Evolutionary conservation across 2,113 vertebrate genomes (phyloP).

Genomic region (Barnardius zonarius): DNA sequence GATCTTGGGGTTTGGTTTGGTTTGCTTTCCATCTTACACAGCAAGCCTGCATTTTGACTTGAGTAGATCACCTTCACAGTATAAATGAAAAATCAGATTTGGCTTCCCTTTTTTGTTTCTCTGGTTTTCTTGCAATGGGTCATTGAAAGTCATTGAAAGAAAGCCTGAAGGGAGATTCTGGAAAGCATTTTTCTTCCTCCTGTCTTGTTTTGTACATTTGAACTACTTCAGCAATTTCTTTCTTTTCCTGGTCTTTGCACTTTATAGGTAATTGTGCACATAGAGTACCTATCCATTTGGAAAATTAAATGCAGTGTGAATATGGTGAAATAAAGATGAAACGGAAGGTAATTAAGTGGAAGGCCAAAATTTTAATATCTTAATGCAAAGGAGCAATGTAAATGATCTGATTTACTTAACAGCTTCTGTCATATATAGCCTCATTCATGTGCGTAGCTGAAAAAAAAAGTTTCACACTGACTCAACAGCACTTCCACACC

Average conservation of each 20-base stretch:
- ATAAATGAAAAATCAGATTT: constrained; percentile 16
- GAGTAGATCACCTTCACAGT: not conserved
- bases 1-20: not conserved
- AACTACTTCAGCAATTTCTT: constrained; percentile 51
- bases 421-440: not conserved
- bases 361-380: not conserved
- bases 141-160: constrained; percentile 44
- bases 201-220: constrained; percentile 46
- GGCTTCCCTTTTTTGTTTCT: not conserved
- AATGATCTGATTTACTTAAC: not conserved
- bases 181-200: constrained; percentile 40
- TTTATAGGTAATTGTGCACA: not conserved
- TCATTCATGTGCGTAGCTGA: not conserved
- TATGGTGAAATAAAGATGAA: not conserved
- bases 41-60: not conserved
- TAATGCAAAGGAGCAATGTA: not conserved
- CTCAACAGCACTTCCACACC: not conserved
- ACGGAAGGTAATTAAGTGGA: not conserved
- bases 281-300: not conserved
- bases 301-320: not conserved
- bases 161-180: constrained; percentile 33
- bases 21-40: not conserved
- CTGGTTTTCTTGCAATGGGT: constrained; percentile 13
- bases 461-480: not conserved
- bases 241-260: not conserved